phyloP scores from a whole-genome alignment of 92 coral and sea anemone species.

The Heteractis magnifica region DNA sequence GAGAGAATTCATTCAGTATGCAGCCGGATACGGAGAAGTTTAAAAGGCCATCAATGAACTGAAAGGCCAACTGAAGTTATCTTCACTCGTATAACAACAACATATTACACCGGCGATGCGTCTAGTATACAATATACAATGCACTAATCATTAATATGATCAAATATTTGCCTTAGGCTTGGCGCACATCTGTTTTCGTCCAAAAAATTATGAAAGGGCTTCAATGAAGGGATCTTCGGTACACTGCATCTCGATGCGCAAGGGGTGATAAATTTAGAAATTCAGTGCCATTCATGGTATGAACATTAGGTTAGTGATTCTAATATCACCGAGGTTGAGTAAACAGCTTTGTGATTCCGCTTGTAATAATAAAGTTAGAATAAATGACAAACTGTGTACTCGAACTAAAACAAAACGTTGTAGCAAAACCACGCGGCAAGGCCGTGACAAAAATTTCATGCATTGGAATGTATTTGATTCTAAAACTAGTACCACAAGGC shows the following conservation, averaged over 20 bases:
- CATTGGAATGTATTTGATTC: neutral
- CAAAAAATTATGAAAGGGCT: neutral
- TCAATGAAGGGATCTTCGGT: neutral
- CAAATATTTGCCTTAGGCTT: neutral
- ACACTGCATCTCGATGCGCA: neutral
- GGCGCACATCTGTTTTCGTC: neutral
- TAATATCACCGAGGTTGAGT: neutral
- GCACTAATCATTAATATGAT: neutral
- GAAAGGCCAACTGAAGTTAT: constrained; percentile 14
- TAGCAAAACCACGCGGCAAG: neutral
- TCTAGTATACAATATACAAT: neutral
- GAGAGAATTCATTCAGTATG: neutral
- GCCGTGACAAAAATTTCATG: neutral
- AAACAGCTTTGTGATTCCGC: neutral
- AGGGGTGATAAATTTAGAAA: neutral
- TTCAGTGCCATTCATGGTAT: too few relatives aligned
- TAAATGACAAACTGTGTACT: neutral
- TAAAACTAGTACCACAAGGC: neutral
- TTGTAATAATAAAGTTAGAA: neutral
- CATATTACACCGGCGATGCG: constrained; percentile 2
- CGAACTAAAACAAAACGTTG: neutral
- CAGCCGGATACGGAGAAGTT: constrained; percentile 3
- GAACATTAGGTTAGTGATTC: neutral
- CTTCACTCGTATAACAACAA: neutral
- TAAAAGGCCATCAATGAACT: neutral